Conservation (phyloP, 2,888 invertebrate species). For the Drosophila neoperkinsi region DNA sequence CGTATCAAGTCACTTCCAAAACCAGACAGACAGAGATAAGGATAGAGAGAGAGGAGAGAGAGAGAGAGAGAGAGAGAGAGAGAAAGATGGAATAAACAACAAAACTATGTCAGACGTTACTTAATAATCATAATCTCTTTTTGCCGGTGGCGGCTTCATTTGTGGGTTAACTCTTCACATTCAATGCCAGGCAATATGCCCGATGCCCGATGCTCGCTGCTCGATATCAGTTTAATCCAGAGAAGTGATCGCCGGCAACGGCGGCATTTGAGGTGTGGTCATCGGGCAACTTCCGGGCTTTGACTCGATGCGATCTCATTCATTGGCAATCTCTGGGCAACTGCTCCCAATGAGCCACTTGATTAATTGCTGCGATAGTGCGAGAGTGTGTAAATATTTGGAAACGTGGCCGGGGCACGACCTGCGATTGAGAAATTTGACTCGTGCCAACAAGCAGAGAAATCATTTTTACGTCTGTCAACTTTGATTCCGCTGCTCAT, state of each 20-base stretch:
- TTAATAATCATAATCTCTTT: constrained; percentile 73
- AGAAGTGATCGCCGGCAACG: constrained; percentile 44
- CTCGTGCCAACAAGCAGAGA: constrained; percentile 75
- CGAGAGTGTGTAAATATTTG: constrained; percentile 67
- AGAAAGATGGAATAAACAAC: constrained; percentile 4
- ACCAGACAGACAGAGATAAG: constrained; percentile 27
- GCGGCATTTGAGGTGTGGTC: constrained; percentile 67
- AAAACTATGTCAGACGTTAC: constrained; percentile 79
- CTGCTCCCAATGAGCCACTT: constrained; percentile 55
- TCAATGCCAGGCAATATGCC: constrained; percentile 40
- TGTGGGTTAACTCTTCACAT: constrained; percentile 51
- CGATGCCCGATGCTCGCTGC: constrained; percentile 1
- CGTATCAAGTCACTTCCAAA: constrained; percentile 23
- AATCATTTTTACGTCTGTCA: constrained; percentile 78
- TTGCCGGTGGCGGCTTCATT: constrained; percentile 61
- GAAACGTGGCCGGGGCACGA: constrained; percentile 43
- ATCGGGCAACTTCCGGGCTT: constrained; percentile 82
- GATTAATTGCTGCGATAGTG: constrained; percentile 75
- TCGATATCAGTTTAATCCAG: constrained; percentile 61
- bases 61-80: background rate
- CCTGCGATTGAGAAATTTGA: constrained; percentile 70
- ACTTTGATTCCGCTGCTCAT: constrained; percentile 71
- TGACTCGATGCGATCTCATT: constrained; percentile 37
- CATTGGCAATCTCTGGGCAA: constrained; percentile 36
- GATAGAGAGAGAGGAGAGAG: background rate